Conservation (phyloP, 2,888 invertebrate species). For the Chalcis sispes region DNA sequence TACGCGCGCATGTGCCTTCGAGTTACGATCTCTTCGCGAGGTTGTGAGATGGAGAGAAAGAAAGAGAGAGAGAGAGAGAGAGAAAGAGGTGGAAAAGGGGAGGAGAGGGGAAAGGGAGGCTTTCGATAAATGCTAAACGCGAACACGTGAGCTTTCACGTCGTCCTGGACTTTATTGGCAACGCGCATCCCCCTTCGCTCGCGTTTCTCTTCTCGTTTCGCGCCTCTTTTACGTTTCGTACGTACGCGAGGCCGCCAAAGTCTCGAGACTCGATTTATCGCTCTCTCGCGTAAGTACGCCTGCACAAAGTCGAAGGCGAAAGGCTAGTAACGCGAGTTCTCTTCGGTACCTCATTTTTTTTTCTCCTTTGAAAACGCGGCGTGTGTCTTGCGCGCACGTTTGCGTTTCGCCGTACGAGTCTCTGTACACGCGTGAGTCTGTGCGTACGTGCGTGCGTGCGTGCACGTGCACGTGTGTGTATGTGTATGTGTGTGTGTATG, state of each 20-base stretch:
- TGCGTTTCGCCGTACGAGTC: too few species aligned
- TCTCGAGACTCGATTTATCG: conserved; percentile 40
- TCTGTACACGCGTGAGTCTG: background rate
- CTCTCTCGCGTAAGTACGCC: background rate
- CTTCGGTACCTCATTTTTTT: too few species aligned
- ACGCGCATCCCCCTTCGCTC: conserved; percentile 57
- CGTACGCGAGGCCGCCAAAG: conserved; percentile 40
- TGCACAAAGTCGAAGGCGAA: conserved; percentile 23
- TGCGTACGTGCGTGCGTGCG: background rate
- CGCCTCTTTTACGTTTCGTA: conserved; percentile 32
- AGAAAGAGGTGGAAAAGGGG: too few species aligned
- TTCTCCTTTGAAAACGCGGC: too few species aligned
- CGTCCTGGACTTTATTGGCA: conserved; percentile 70
- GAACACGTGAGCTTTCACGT: conserved; percentile 76
- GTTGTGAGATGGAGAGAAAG: too few species aligned
- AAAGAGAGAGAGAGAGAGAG: too few species aligned
- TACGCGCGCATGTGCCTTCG: conserved; percentile 69
- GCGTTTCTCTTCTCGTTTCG: conserved; percentile 34
- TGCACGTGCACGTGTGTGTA: background rate
- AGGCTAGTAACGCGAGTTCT: conserved; percentile 38
- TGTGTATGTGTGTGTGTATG: background rate
- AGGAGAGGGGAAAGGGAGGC: conserved; percentile 53
- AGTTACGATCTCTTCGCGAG: conserved; percentile 73
- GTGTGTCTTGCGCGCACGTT: background rate
- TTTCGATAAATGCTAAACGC: conserved; percentile 76